A percentile compares a stretch with the other conserved stretches of the same genome.
Evolutionary conservation across 2,888 invertebrate species (phyloP).

Genomic region (Vesta saturnalis): DNA sequence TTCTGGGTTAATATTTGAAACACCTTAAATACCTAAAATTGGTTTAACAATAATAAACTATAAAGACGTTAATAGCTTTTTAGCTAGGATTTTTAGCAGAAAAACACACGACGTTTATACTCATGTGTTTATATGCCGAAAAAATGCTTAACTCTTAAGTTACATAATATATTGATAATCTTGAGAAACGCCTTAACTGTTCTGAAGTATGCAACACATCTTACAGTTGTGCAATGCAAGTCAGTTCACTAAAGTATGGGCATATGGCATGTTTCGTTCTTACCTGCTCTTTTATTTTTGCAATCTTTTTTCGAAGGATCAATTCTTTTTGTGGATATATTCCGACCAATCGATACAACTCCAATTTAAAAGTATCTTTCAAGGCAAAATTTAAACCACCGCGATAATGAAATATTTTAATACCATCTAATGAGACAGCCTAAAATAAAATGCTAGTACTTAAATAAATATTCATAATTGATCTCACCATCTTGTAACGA

Average conservation of each 20-base stretch:
- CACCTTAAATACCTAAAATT: too few relatives aligned
- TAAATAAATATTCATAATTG: neutral
- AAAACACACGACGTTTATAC: too few relatives aligned
- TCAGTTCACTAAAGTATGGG: neutral
- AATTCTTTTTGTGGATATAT: constrained; percentile 64
- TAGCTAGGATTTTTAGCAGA: too few relatives aligned
- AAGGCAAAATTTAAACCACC: constrained; percentile 77
- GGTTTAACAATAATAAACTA: too few relatives aligned
- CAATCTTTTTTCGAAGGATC: constrained; percentile 58
- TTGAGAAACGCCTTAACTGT: too few relatives aligned
- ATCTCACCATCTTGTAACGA: constrained; percentile 69
- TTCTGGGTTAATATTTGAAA: too few relatives aligned
- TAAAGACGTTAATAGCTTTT: too few relatives aligned
- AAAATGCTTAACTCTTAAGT: too few relatives aligned
- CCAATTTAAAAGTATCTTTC: constrained; percentile 66
- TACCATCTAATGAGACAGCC: constrained; percentile 70
- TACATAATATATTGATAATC: too few relatives aligned
- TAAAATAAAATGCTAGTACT: constrained; percentile 46
- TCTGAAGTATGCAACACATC: too few relatives aligned
- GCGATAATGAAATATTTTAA: constrained; percentile 75
- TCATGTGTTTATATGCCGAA: too few relatives aligned
- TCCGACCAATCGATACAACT: constrained; percentile 64
- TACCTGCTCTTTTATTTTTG: constrained; percentile 48
- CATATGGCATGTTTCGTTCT: neutral
- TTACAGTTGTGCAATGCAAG: neutral